Percentiles rank a stretch among this genome's conserved stretches.
Evolutionary conservation across 2,888 invertebrate species (phyloP).

Genomic region (Bombyx huttoni): DNA sequence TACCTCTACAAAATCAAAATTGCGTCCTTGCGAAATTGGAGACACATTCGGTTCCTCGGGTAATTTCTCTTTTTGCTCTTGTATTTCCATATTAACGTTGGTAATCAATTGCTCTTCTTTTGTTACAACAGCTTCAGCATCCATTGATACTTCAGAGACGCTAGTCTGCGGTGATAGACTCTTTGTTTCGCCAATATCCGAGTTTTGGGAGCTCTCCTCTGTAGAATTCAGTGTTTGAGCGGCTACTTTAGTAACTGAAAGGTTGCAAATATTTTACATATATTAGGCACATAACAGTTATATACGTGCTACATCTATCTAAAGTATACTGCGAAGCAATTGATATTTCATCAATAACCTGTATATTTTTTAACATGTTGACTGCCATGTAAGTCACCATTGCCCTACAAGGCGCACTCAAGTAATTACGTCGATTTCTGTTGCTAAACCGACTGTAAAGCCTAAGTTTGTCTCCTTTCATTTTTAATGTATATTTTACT

Average conservation of each 20-base stretch:
- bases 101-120: neutral
- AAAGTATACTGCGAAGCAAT: too few relatives aligned
- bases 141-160: constrained; percentile 39
- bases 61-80: neutral
- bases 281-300: too few relatives aligned
- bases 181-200: constrained; percentile 46
- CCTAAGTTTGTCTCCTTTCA: too few relatives aligned
- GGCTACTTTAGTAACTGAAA: constrained; percentile 29
- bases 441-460: too few relatives aligned
- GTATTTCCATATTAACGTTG: constrained; percentile 1
- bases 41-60: neutral
- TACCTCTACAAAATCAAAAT: neutral
- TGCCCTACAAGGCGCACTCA: too few relatives aligned
- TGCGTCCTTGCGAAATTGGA: neutral
- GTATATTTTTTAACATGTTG: too few relatives aligned
- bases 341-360: too few relatives aligned
- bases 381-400: too few relatives aligned
- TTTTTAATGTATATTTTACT: too few relatives aligned
- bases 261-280: neutral
- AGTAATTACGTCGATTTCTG: too few relatives aligned
- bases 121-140: constrained; percentile 18
- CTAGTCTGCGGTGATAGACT: constrained; percentile 49
- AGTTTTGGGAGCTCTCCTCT: constrained; percentile 55
- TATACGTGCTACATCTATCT: too few relatives aligned
- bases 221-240: constrained; percentile 36